Base-by-base conservation (phyloP, 1,140 invertebrate genomes). In the Drosophila punjabiensis region DNA sequence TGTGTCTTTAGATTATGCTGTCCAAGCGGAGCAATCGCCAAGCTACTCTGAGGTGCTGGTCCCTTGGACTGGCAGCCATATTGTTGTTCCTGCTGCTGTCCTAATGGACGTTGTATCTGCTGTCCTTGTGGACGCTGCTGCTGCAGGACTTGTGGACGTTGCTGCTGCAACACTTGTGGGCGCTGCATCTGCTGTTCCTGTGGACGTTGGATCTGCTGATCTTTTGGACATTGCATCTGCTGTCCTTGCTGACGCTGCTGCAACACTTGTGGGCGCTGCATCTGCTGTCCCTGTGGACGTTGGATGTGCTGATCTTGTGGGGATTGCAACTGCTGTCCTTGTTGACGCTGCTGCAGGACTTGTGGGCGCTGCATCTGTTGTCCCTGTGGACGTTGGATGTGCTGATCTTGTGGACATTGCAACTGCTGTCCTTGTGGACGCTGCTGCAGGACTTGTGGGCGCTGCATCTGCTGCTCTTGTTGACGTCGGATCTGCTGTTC, bases 31-130 rank as follows among this genome's bases (percentile, higher is more conserved):
- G 0, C 4, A 0, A 1, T 4, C n/a, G n/a, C 8, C 4, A 13
- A 8, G 30, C 16, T 6, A 20, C 18, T 33, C n/a, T 13, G 10
- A 5, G 52, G 28, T 13, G 11, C 4, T 6, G 35, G 33, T 30
- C n/a, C 33, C 20, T 71, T 20, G 10, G 43, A 47, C 18, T 47
- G 81, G 45, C 55, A 73, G 35, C 66, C 67, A 4, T 24, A 39
- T 11, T 50, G 75, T 3, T 74, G 64, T n/a, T 1, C 20, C 32
- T 35, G n/a, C 7, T 35, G 18, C 33, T 56, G 32, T 35, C 7
- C 30, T 11, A 37, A 48, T 2, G 20, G 45, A 52, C 48, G 41
- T 16, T 59, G 61, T 3, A 14, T 13, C 20, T 47, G 18, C 8
- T 24, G 45, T 47, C 11, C 11, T 3, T 20, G 45, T 24, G 43